phyloP scores from a whole-genome alignment of 2,888 invertebrate genomes.

The Pristionchus japonicus region DNA sequence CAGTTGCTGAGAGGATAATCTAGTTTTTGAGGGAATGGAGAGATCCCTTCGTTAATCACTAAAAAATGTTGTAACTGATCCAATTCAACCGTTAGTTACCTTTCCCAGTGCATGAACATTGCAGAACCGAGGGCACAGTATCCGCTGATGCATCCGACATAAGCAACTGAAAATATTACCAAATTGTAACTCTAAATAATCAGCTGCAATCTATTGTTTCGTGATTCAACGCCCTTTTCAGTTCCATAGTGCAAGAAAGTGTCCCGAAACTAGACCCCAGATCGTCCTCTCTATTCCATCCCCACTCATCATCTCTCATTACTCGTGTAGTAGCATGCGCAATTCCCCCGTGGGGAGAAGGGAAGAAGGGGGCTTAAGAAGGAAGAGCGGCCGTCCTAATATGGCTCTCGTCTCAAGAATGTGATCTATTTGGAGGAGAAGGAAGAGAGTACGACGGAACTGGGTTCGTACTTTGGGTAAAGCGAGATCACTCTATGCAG shows the following conservation, averaged over 20 bases:
- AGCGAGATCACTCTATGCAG: background rate
- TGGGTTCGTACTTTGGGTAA: background rate
- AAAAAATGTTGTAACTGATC: background rate
- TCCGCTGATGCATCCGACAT: constrained; percentile 26
- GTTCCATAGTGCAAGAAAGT: too few relatives aligned
- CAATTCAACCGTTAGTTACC: background rate
- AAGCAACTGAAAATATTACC: background rate
- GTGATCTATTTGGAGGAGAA: background rate
- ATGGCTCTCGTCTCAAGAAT: constrained; percentile 27
- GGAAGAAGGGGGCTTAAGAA: background rate
- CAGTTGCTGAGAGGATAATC: constrained; percentile 59
- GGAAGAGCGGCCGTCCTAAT: background rate
- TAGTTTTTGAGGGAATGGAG: too few relatives aligned
- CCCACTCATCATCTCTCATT: constrained; percentile 37
- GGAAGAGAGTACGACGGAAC: background rate
- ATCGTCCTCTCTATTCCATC: background rate
- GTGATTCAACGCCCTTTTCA: too few relatives aligned
- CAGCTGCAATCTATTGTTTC: constrained; percentile 65
- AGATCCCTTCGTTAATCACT: too few relatives aligned
- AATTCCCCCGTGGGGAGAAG: constrained; percentile 24
- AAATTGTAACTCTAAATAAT: background rate
- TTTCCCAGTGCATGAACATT: constrained; percentile 38
- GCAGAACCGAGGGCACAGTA: constrained; percentile 4
- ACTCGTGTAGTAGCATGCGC: constrained; percentile 32
- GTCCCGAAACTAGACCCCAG: too few relatives aligned